Evolutionary conservation across 2,888 invertebrate species (phyloP).

Genomic region (Serrognathus titanus): DNA sequence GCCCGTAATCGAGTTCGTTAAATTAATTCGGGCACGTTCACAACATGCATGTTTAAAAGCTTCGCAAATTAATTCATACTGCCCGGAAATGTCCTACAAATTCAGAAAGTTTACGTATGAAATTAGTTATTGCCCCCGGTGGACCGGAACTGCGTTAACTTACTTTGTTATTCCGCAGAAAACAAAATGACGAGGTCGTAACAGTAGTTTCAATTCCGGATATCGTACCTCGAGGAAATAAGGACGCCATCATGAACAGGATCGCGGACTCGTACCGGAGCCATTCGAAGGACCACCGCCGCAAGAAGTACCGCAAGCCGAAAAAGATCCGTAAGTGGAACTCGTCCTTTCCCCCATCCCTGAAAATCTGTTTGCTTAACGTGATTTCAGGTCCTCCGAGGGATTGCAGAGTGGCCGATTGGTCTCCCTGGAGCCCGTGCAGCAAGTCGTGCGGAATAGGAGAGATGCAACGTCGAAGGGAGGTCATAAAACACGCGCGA

Average conservation of each 20-base stretch:
- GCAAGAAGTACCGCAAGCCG: constrained; percentile 47
- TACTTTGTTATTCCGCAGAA: constrained; percentile 24
- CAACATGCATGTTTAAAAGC: no score
- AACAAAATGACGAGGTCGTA: constrained; percentile 33
- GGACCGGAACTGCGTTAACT: no score
- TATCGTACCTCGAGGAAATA: constrained; percentile 63
- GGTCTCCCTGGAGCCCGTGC: constrained; percentile 86
- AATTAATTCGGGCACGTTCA: no score
- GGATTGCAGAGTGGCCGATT: constrained; percentile 81
- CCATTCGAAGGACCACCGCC: constrained; percentile 43
- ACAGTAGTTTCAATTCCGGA: constrained; percentile 50
- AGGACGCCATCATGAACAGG: constrained; percentile 67
- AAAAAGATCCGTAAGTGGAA: constrained; percentile 49
- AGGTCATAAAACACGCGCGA: constrained; percentile 71
- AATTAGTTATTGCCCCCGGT: no score
- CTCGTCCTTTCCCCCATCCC: no score
- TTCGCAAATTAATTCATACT: no score
- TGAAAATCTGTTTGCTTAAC: not conserved
- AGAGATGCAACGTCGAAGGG: constrained; percentile 75
- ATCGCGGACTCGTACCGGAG: constrained; percentile 64
- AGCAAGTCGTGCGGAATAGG: constrained; percentile 88
- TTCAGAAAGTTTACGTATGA: no score
- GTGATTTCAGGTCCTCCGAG: constrained; percentile 56
- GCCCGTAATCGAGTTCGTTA: no score
- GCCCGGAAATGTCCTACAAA: no score